Evolutionary conservation across 2,797 vertebrate species (phyloP).

Genomic region (Melanotaenia parkinsoni): DNA sequence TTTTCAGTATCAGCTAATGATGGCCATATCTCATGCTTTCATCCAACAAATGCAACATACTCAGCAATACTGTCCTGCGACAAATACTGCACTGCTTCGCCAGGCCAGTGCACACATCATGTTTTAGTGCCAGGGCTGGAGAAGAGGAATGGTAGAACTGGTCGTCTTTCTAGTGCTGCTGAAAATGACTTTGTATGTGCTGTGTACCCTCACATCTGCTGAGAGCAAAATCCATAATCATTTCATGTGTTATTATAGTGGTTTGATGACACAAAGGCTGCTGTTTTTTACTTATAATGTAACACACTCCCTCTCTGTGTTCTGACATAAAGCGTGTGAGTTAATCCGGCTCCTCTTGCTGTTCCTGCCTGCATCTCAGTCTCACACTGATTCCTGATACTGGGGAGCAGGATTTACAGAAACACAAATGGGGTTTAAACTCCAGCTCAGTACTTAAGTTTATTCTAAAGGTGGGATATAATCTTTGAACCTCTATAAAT

Average conservation of each 20-base stretch:
- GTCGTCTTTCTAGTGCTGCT: slow-evolving; percentile 9
- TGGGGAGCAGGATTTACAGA: slow-evolving; percentile 56
- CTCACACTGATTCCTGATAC: slow-evolving; percentile 37
- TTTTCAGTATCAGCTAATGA: slow-evolving; percentile 52
- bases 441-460: slow-evolving; percentile 60
- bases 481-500: slow-evolving; percentile 66
- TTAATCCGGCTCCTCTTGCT: slow-evolving; percentile 46
- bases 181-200: not conserved
- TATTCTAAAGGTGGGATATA: slow-evolving; percentile 65
- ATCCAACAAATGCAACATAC: slow-evolving; percentile 36
- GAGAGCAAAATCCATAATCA: not conserved
- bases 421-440: slow-evolving; percentile 61
- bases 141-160: slow-evolving; percentile 27
- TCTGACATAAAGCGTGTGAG: slow-evolving; percentile 33
- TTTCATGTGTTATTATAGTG: not conserved
- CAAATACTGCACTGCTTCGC: slow-evolving; percentile 8
- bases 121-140: slow-evolving; percentile 28
- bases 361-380: slow-evolving; percentile 31
- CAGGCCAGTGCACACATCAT: slow-evolving; percentile 19
- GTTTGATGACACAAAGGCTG: slow-evolving; percentile 4
- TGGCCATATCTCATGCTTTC: slow-evolving; percentile 50
- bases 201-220: slow-evolving; percentile 1
- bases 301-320: slow-evolving; percentile 5
- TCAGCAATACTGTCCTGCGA: slow-evolving; percentile 27
- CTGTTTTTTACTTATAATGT: not conserved